Conservation (phyloP, 1,140 invertebrate species). For the Conus betulinus region DNA sequence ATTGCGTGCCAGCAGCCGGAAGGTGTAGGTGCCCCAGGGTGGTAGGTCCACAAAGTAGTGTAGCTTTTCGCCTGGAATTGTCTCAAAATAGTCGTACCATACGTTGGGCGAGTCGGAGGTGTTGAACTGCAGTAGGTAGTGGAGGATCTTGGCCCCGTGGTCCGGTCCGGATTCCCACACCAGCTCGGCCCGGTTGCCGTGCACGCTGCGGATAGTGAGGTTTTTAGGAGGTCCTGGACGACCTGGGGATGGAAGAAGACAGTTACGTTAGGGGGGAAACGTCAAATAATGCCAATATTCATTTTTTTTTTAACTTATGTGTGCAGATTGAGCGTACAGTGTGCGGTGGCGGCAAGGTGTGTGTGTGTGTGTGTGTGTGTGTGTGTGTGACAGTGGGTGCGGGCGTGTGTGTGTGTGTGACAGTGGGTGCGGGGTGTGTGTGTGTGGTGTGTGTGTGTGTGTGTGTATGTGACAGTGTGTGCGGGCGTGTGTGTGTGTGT, state of each 20-base stretch:
- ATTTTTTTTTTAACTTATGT: no score
- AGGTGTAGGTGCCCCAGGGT: slow-evolving; percentile 77
- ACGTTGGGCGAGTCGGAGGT: slow-evolving; percentile 94
- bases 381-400: no score
- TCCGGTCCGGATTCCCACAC: slow-evolving; percentile 85
- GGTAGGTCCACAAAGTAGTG: slow-evolving; percentile 58
- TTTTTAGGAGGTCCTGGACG: slow-evolving; percentile 92
- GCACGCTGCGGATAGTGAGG: slow-evolving; percentile 76
- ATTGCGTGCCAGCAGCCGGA: slow-evolving; percentile 94
- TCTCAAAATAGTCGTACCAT: slow-evolving; percentile 81
- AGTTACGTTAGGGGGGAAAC: no score
- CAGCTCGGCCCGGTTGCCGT: slow-evolving; percentile 82
- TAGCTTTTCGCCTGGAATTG: slow-evolving; percentile 47
- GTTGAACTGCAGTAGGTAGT: slow-evolving; percentile 94
- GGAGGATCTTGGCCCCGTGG: slow-evolving; percentile 92
- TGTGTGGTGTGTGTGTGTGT: no score
- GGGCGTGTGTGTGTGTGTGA: no score
- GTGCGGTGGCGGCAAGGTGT: no score
- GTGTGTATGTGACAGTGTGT: no score
- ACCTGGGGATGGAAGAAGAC: slow-evolving; percentile 78
- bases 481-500: no score
- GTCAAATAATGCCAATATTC: no score
- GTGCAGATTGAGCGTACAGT: no score
- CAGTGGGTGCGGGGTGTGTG: no score
- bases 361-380: no score